Conservation (phyloP, 2,888 invertebrate species). For the Chrysomela aeneicollis region DNA sequence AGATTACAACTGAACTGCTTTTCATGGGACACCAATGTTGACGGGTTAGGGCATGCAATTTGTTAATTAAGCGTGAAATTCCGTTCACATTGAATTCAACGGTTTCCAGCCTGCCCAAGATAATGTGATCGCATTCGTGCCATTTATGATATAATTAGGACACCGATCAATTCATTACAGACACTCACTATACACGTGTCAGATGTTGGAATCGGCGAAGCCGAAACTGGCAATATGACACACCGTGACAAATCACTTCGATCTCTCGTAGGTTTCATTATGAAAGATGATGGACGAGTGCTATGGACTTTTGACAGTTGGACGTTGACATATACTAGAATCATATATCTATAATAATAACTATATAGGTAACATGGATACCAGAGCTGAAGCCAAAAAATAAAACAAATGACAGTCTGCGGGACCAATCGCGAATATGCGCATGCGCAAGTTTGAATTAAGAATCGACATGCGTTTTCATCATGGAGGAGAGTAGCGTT, state of each 20-base stretch:
- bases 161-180: neutral
- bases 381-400: too few species aligned
- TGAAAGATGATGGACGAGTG: conserved; percentile 3
- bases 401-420: too few species aligned
- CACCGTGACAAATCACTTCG: conserved; percentile 19
- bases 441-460: too few species aligned
- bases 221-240: conserved; percentile 9
- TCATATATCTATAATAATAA: too few species aligned
- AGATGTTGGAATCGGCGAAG: neutral
- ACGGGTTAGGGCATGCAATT: too few species aligned
- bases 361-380: too few species aligned
- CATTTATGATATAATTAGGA: neutral
- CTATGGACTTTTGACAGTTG: conserved; percentile 3
- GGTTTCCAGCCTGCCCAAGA: neutral
- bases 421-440: too few species aligned
- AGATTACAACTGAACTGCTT: too few species aligned
- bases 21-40: too few species aligned
- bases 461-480: too few species aligned
- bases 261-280: conserved; percentile 11
- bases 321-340: neutral
- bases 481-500: too few species aligned
- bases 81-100: neutral
- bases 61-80: neutral
- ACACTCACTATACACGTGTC: neutral
- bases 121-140: neutral